Base-by-base conservation (phyloP, 2,113 vertebrate species). In the Bufo gargarizans region DNA sequence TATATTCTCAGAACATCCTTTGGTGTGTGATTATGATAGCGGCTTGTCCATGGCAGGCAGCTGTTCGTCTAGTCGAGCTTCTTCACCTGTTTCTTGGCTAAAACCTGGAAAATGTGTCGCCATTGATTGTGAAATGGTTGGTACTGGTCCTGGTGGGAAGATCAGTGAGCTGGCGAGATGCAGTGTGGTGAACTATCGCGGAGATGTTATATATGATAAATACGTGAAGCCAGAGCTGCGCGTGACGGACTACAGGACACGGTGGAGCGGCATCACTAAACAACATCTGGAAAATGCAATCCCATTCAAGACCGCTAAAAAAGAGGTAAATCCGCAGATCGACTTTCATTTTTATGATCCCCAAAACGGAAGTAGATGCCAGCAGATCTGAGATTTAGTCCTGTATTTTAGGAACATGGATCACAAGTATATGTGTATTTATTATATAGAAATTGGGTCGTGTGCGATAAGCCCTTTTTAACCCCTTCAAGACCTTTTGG, bases 71-170 rank as follows among this genome's bases (percentile, higher is more conserved):
- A 93, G 93, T 3, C 10, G 91, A 19, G 90, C 92, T 3, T 93
- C 91, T 59, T 94, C 76, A 0, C 94, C 93, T 2, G 90, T 72
- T 33, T 89, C 53, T 0, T 7, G 86, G 22, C 74, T 89, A 6
- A 92, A 86, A 3, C 93, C 91, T 0, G 81, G 89, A 65, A 95
- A 93, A 2, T 93, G 95, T 0, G 96, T 99, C 90, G 96, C 98
- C 1, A 86, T 99, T 4, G 98, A 99, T 94, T 99, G 98, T 12
- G 98, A 99, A 93, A 99, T 99, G 98, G 98, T 99, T 77, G 98
- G 98, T 77, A 99, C 98, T 0, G 98, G 98, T 0, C 97, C 96
- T 0, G 89, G 91, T 0, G 98, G 97, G 7, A 91, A 91, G 77
- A 93, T 91, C 87, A 97, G 95, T 0, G 98, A 97, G 92, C 89